A percentile compares a stretch with the other conserved stretches of the same genome.
phyloP scores from a whole-genome alignment of 2,888 invertebrate genomes.

The Schrankia costaestrigalis region DNA sequence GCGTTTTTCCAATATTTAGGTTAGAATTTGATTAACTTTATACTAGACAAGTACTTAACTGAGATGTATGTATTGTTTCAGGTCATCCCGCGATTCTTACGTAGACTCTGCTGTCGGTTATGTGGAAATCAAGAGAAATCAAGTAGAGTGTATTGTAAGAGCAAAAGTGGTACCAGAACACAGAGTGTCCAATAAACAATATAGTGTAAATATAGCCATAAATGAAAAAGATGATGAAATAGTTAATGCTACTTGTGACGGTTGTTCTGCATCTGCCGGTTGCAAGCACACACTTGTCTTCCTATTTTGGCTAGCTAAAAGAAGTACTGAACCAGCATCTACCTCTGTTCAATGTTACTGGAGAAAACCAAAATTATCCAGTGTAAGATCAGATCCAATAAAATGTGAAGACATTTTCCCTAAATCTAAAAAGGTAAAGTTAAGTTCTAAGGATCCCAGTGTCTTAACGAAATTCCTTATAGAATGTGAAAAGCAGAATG shows the following conservation, averaged over 20 bases:
- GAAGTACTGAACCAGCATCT: conserved; percentile 8
- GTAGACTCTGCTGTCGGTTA: conserved; percentile 8
- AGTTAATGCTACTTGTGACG: conserved; percentile 2
- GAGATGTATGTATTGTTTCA: conserved; percentile 2
- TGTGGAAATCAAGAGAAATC: conserved; percentile 3
- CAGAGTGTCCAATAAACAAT: not conserved
- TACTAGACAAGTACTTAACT: not conserved
- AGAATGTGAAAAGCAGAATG: not conserved
- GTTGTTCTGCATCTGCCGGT: conserved; percentile 5
- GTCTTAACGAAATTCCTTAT: not conserved
- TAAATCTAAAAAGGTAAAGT: conserved; percentile 1
- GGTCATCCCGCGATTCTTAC: conserved; percentile 8
- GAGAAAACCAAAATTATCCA: conserved; percentile 8
- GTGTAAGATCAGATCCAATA: not conserved
- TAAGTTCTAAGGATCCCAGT: not conserved
- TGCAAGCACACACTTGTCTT: conserved; percentile 1
- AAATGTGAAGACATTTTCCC: conserved; percentile 3
- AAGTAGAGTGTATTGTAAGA: not conserved
- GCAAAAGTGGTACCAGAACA: conserved; percentile 4
- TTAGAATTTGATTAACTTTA: not conserved
- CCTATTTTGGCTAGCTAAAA: conserved; percentile 9
- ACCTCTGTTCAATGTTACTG: conserved; percentile 11
- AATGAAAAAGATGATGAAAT: conserved; percentile 1
- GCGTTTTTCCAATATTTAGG: not conserved
- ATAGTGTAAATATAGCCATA: not conserved